These are phyloP conservation scores for Luperina testacea DNA, from an alignment of 2,888 invertebrate genomes.

Conservation along the genomic window DNA sequence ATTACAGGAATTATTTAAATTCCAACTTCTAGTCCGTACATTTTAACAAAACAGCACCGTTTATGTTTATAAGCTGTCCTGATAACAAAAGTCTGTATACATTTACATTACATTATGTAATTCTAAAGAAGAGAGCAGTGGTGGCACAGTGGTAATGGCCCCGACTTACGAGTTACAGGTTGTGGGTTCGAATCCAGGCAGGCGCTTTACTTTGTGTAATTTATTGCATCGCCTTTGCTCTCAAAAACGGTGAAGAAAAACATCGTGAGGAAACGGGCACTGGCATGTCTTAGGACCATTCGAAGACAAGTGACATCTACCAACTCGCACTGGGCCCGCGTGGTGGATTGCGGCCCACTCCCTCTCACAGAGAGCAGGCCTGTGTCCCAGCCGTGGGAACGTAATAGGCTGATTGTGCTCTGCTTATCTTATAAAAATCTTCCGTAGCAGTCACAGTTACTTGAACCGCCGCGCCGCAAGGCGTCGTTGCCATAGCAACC, in stretches of 20 bases:
- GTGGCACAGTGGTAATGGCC: not conserved
- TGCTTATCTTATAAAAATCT: not conserved
- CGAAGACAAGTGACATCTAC: not conserved
- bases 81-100: not conserved
- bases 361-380: not conserved
- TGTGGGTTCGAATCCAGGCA: no score
- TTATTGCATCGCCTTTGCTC: not conserved
- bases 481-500: slow-evolving; percentile 17
- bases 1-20: slow-evolving; percentile 2
- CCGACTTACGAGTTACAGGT: no score
- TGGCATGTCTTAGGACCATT: not conserved
- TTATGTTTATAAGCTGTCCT: not conserved
- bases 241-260: not conserved
- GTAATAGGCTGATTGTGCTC: not conserved
- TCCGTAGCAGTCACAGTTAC: not conserved
- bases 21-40: no score
- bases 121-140: not conserved
- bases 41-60: not conserved
- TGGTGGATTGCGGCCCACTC: not conserved
- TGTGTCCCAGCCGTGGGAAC: not conserved
- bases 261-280: not conserved
- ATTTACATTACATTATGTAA: not conserved
- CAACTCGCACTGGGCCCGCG: not conserved
- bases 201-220: not conserved
- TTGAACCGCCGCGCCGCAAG: not conserved